phyloP scores from a whole-genome alignment of 1,140 invertebrate species.

The Antheraea mylitta region DNA sequence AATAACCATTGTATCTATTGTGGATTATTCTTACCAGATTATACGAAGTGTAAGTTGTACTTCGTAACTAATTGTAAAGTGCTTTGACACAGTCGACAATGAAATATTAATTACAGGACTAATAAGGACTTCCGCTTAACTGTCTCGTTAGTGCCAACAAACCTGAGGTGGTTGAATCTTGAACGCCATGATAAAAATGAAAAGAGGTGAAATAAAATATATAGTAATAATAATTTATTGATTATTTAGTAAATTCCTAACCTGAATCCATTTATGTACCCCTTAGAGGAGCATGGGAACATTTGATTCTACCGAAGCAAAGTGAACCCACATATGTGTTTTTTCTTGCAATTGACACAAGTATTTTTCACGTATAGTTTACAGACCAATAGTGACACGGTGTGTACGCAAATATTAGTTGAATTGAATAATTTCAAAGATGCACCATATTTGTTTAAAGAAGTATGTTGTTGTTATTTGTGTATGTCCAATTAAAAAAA shows the following conservation, averaged over 20 bases:
- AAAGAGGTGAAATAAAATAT: constrained; percentile 50
- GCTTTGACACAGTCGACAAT: constrained; percentile 23
- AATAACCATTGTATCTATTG: not conserved
- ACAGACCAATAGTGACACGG: no score
- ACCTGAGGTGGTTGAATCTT: constrained; percentile 67
- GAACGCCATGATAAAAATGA: constrained; percentile 41
- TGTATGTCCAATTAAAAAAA: no score
- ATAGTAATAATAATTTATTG: not conserved
- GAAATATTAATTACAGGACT: constrained; percentile 58
- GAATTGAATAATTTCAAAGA: no score
- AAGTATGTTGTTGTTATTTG: no score
- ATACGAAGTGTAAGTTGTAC: not conserved
- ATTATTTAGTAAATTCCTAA: not conserved
- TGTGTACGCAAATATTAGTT: no score
- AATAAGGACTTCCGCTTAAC: constrained; percentile 66
- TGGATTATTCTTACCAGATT: no score
- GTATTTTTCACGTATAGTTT: no score
- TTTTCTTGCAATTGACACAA: no score
- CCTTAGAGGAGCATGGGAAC: not conserved
- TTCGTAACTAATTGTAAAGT: not conserved
- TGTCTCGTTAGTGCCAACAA: constrained; percentile 67
- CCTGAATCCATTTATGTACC: not conserved
- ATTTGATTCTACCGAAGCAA: not conserved
- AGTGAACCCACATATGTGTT: not conserved
- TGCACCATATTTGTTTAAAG: no score